Base-by-base conservation (phyloP, 2,888 invertebrate species). In the Ypsolopha scabrella region DNA sequence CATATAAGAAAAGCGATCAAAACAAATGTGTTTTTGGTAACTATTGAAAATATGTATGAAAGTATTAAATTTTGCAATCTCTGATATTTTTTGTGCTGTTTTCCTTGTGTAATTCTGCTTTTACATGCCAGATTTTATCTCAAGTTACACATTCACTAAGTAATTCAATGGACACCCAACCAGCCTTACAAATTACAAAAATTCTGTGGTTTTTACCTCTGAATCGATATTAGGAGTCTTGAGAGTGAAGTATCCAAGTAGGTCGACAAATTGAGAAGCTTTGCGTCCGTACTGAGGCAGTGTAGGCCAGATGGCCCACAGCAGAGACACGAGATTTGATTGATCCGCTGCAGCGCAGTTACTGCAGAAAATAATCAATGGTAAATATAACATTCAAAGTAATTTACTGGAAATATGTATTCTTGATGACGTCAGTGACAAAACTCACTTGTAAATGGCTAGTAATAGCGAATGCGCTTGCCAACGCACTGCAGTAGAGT, bases 231-330 rank as follows among this genome's bases (percentile, higher is more conserved):
- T 90, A 1, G 92, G 90, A 0, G 92, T 95, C 72, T 95, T 95
- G 24, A 99, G 88, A 0, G 97, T 95, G 70, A 98, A 95, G 76
- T 96, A 98, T 0, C 98, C 98, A 6, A 99, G 89, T 0, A 99
- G 88, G 75, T 99, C 99, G 0, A 98, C 97, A 80, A 98, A 98
- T 75, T 99, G 98, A 0, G 96, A 94, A 0, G 98, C 97, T 75
- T 98, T 95, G 2, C 95, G 90, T 0, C 99, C 99, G 70, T 96
- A 97, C 52, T 93, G 91, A 1, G 97, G 95, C 52, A 98, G 83
- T 48, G 94, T 86, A 0, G 96, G 95, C 97, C 98, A 98, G 58
- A 98, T 85, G 46, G 91, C 90, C 98, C 98, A 98, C 65, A 98
- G 82, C 36, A 96, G 85, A 49, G 94, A 93, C 8, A 98, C 88